Conservation (phyloP, 2,113 vertebrate genomes). For the Varanus komodoensis region DNA sequence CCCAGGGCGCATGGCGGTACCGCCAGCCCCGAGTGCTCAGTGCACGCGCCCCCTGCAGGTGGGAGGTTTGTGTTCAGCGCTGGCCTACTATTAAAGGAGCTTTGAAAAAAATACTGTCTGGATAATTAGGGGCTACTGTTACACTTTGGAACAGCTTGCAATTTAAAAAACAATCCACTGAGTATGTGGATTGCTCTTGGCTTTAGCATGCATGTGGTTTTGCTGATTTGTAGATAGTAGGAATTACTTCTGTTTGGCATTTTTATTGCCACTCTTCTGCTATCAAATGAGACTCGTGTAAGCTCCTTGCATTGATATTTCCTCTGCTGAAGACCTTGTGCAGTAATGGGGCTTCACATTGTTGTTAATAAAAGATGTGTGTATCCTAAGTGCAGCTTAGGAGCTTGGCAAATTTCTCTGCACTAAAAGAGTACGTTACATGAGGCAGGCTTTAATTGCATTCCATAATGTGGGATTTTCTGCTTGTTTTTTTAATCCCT, state of each 20-base stretch:
- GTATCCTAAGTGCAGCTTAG: no score
- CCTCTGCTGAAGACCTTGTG: neutral
- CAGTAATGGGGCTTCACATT: neutral
- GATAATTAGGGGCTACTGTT: neutral
- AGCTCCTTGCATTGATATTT: neutral
- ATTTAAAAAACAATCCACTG: neutral
- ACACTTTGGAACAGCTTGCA: neutral
- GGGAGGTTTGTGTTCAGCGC: neutral
- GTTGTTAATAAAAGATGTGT: neutral
- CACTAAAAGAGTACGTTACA: no score
- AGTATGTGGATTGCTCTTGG: neutral
- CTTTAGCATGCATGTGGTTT: neutral
- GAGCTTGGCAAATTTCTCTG: no score
- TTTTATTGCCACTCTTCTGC: neutral
- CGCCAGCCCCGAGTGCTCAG: accelerated
- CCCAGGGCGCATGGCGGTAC: constrained; percentile 37
- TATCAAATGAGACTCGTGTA: neutral
- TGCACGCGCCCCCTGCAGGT: constrained; percentile 25
- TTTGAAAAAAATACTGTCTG: neutral
- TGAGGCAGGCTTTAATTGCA: no score
- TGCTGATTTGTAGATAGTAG: neutral
- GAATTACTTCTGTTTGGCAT: neutral
- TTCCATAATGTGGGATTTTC: no score
- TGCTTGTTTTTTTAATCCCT: no score
- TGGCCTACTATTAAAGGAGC: neutral